phyloP scores from a whole-genome alignment of 2,113 vertebrate species.

The Prietella phreatophila region DNA sequence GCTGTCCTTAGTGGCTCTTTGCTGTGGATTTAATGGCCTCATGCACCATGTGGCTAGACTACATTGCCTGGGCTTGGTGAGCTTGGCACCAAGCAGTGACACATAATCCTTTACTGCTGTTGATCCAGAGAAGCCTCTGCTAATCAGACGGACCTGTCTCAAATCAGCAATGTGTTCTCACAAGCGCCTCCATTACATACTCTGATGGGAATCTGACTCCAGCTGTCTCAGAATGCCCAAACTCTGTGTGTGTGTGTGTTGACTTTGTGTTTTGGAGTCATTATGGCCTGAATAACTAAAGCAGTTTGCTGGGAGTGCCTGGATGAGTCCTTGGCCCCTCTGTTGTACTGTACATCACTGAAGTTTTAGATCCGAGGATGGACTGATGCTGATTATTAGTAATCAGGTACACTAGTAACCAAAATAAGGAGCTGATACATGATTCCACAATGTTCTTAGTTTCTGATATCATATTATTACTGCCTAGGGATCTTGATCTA shows the following conservation, averaged over 20 bases:
- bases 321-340: not conserved
- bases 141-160: constrained; percentile 36
- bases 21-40: constrained; percentile 24
- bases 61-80: constrained; percentile 10
- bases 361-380: not conserved
- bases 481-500: not conserved
- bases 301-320: not conserved
- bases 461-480: not conserved
- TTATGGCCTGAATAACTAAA: not conserved
- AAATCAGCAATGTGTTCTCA: constrained; percentile 33
- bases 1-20: constrained; percentile 33
- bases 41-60: not conserved
- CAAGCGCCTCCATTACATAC: not conserved
- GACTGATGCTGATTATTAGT: not conserved
- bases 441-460: not conserved
- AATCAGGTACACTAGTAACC: not conserved
- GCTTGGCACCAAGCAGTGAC: constrained; percentile 3
- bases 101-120: constrained; percentile 1
- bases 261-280: not conserved
- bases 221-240: constrained; percentile 17
- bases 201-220: not conserved
- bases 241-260: not conserved
- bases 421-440: not conserved
- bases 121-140: not conserved
- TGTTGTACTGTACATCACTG: not conserved